These are phyloP conservation scores for Poecile atricapillus DNA, from an alignment of 2,113 vertebrate genomes.

Conservation along the genomic window DNA sequence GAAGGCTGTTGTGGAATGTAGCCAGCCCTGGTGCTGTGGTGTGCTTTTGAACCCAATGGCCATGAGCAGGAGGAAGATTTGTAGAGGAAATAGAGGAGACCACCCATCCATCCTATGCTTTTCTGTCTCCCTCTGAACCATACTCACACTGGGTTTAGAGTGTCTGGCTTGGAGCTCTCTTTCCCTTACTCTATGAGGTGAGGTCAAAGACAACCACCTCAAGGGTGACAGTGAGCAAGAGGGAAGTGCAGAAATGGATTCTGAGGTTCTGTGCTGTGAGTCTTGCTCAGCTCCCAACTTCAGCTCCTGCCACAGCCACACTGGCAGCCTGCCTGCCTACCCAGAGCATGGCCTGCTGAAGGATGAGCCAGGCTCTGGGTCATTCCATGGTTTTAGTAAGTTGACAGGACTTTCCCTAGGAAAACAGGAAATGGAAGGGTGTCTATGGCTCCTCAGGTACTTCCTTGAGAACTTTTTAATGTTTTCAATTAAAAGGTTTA, in stretches of 20 bases:
- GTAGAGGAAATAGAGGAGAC: background rate
- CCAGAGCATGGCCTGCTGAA: background rate
- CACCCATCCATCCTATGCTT: background rate
- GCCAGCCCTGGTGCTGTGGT: background rate
- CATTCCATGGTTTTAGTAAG: background rate
- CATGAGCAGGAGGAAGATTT: background rate
- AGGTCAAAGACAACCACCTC: background rate
- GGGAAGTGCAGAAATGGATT: background rate
- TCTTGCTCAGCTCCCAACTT: background rate
- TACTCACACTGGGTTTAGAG: background rate
- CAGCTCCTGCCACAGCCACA: background rate
- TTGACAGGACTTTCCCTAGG: background rate
- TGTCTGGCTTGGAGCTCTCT: background rate
- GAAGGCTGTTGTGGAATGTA: background rate
- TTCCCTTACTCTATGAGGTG: background rate
- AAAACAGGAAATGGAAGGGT: background rate
- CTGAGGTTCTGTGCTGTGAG: background rate
- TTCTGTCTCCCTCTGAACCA: background rate
- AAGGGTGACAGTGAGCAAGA: fast-evolving
- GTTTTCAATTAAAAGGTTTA: background rate
- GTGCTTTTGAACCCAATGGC: background rate
- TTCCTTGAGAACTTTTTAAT: background rate
- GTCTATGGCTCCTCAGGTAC: background rate
- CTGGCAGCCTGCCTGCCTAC: background rate
- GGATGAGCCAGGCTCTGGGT: fast-evolving